phyloP scores from a whole-genome alignment of 1,140 invertebrate species.

The Alviniconcha marisindica region DNA sequence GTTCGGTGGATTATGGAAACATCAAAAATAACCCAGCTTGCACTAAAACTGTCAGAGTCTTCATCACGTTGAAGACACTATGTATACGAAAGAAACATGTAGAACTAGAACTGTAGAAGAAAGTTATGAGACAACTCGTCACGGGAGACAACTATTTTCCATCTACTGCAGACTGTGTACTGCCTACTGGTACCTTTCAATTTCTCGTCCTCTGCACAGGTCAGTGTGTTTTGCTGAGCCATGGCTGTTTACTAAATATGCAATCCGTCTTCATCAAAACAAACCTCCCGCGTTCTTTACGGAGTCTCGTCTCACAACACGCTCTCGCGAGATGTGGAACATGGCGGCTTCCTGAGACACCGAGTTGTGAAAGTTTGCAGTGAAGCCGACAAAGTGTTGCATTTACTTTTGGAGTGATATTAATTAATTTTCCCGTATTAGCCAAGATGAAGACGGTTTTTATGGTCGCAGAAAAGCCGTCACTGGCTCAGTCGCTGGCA shows the following conservation, averaged over 20 bases:
- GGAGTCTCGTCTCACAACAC: not conserved
- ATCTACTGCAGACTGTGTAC: not conserved
- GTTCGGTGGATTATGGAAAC: no score
- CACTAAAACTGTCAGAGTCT: no score
- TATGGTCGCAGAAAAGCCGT: conserved; percentile 99
- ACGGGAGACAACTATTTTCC: no score
- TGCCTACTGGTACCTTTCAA: conserved; percentile 21
- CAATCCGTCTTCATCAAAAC: not conserved
- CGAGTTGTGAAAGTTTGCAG: conserved; percentile 20
- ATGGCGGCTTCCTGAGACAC: conserved; percentile 33
- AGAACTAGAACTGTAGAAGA: no score
- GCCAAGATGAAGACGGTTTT: conserved; percentile 87
- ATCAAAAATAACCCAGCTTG: no score
- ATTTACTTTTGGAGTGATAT: not conserved
- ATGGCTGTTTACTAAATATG: not conserved
- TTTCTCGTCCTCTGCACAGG: conserved; percentile 1
- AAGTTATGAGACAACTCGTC: no score
- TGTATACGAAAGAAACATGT: no score
- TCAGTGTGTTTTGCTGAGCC: not conserved
- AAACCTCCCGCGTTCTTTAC: conserved; percentile 3
- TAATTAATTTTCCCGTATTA: not conserved
- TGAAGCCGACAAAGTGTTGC: not conserved
- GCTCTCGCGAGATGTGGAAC: conserved; percentile 25
- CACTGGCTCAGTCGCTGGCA: conserved; percentile 95
- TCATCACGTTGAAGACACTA: no score